Evolutionary conservation across 1,140 invertebrate species (phyloP).

Genomic region (Cepaea nemoralis): DNA sequence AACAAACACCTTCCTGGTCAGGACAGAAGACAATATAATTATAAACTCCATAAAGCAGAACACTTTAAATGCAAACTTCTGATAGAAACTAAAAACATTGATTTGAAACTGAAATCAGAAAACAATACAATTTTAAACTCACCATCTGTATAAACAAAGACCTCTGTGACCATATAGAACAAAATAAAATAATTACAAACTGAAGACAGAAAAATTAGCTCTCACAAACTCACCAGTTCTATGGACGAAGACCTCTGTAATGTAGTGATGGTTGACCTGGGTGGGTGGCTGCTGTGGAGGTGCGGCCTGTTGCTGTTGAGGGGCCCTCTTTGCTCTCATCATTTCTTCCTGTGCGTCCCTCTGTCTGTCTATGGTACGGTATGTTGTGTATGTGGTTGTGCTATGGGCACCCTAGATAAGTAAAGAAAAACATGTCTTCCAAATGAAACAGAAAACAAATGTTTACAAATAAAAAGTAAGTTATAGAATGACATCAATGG

Average conservation of each 20-base stretch:
- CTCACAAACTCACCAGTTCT: slow-evolving; percentile 49
- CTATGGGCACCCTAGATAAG: slow-evolving; percentile 36
- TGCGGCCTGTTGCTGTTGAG: slow-evolving; percentile 31
- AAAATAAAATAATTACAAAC: background rate
- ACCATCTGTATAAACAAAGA: background rate
- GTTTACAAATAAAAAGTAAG: too few relatives aligned
- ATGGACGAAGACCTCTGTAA: slow-evolving; percentile 67
- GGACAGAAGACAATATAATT: too few relatives aligned
- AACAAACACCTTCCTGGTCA: too few relatives aligned
- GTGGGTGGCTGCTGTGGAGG: slow-evolving; percentile 45
- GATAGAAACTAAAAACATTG: too few relatives aligned
- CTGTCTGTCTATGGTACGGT: slow-evolving; percentile 54
- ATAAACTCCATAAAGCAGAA: too few relatives aligned
- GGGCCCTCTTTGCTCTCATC: slow-evolving; percentile 28
- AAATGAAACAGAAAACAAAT: too few relatives aligned
- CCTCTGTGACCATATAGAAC: too few relatives aligned
- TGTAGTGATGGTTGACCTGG: slow-evolving; percentile 61
- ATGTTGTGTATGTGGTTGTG: slow-evolving; percentile 55
- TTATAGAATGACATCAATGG: too few relatives aligned
- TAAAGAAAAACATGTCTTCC: too few relatives aligned
- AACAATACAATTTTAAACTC: background rate
- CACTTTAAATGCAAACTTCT: too few relatives aligned
- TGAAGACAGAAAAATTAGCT: background rate
- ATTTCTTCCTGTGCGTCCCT: slow-evolving; percentile 42
- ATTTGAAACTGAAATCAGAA: too few relatives aligned